Evolutionary conservation across 2,113 vertebrate species (phyloP).

Genomic region (Melanostigma gelatinosum): DNA sequence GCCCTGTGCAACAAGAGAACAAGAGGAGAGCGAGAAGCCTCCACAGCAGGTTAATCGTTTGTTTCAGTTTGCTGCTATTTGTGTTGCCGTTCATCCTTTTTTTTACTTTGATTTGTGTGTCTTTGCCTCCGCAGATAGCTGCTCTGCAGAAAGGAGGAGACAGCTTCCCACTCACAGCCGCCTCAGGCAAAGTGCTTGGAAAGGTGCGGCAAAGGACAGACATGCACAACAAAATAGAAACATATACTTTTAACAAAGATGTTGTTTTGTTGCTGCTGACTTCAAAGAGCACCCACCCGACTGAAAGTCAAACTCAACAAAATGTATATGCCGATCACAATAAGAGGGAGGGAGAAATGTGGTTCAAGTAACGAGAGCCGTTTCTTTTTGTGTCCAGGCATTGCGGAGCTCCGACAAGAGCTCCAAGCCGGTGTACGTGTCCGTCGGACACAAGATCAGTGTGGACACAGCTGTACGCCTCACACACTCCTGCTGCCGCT

Average conservation of each 20-base stretch:
- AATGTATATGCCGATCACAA: neutral
- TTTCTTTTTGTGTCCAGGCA: conserved; percentile 77
- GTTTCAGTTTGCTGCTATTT: conserved; percentile 15
- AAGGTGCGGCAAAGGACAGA: conserved; percentile 81
- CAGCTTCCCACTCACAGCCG: conserved; percentile 84
- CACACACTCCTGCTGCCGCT: conserved; percentile 87
- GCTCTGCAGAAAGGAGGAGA: conserved; percentile 87
- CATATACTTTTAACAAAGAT: conserved; percentile 10
- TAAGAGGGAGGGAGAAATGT: neutral
- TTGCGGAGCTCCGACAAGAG: conserved; percentile 86
- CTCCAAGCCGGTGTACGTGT: conserved; percentile 90
- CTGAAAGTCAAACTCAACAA: conserved; percentile 20
- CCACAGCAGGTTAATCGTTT: conserved; percentile 34
- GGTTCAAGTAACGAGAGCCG: neutral
- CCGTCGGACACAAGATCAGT: conserved; percentile 90
- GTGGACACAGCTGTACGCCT: conserved; percentile 88
- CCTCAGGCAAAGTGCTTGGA: conserved; percentile 87
- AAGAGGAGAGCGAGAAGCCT: neutral
- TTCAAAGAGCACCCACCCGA: conserved; percentile 21
- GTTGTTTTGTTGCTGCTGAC: conserved; percentile 19
- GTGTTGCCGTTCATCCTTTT: conserved; percentile 15
- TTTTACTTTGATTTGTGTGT: conserved; percentile 49
- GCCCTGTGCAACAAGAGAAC: conserved; percentile 7
- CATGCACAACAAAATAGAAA: conserved; percentile 16
- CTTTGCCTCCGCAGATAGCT: conserved; percentile 79